Evolutionary conservation across 2,113 vertebrate species (phyloP), one percentile per base, ranked within the genome.

Genomic region (Lates calcarifer): DNA sequence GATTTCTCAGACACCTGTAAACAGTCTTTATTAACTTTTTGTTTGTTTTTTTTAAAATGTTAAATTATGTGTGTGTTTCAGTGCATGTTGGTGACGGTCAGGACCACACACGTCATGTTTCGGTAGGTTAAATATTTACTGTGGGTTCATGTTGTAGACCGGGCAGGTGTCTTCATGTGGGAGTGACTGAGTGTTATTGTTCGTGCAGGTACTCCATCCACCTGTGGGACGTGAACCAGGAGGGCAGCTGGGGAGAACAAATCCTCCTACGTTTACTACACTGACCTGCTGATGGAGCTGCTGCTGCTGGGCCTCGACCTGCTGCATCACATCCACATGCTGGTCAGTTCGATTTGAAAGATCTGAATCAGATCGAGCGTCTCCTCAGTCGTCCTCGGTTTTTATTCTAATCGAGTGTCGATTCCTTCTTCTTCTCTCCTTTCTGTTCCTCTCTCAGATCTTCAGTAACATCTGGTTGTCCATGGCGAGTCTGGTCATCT

Each of bases 301-400:
- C 64, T 66, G 26, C 4, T 49, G 0, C 43, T 31, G 26, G 43
- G 43, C 26, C 64, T 66, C 2, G 43, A 66, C 43, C 64, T 49
- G 41, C 64, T 66, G 64, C 64, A 66, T 31, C 64, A 66, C 64
- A 22, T 66, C 41, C 64, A 66, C 64, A 66, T 66, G 64, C 64
- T 66, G 43, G 63, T 66, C 26, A 43, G 61, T 26, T n/a, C 5
- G n/a, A 3, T n/a, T n/a, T n/a, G n/a, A n/a, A n/a, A n/a, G n/a
- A n/a, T n/a, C n/a, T n/a, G n/a, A n/a, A n/a, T n/a, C n/a, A n/a
- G 10, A 37, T 37, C 10, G 6, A 37, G 10, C 35, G 10, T 10
- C 10, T 37, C 35, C 35, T 37, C 35, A 43, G 45, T 49, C 47
- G 22, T 53, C 22, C 22, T 24, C 51, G 26, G 51, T 4, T 53